These are phyloP conservation scores for Coptodon bakossiorum DNA, from an alignment of 2,113 vertebrate species.

Conservation along the genomic window DNA sequence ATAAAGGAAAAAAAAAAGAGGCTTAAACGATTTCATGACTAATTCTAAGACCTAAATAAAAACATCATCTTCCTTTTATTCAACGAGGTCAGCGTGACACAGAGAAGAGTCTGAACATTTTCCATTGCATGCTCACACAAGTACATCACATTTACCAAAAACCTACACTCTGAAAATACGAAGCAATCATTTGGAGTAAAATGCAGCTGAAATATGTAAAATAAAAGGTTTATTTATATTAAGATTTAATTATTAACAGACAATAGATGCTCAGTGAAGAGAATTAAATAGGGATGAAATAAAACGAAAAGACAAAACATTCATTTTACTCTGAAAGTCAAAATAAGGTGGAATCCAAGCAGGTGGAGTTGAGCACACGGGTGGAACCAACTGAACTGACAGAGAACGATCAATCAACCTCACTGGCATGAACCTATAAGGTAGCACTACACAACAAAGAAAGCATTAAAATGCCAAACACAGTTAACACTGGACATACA, in stretches of 20 bases:
- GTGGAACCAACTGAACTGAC: neutral
- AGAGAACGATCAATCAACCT: neutral
- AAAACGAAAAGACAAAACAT: neutral
- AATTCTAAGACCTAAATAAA: neutral
- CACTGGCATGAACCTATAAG: accelerated
- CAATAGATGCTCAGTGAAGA: neutral
- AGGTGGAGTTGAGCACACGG: neutral
- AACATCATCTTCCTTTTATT: neutral
- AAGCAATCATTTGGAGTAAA: neutral
- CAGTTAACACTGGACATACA: neutral
- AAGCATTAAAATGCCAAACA: neutral
- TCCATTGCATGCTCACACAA: neutral
- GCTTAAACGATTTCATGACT: neutral
- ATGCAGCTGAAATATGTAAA: neutral
- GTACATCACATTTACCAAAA: accelerated
- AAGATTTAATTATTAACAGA: neutral
- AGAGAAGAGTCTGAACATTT: neutral
- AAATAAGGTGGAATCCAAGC: neutral
- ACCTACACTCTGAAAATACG: neutral
- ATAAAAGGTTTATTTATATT: neutral
- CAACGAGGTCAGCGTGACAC: neutral
- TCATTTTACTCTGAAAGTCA: neutral
- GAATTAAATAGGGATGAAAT: neutral
- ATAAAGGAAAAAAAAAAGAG: neutral
- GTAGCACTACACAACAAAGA: accelerated